Conservation (phyloP, 1,140 invertebrate genomes). For the Drosophila sucinea region DNA sequence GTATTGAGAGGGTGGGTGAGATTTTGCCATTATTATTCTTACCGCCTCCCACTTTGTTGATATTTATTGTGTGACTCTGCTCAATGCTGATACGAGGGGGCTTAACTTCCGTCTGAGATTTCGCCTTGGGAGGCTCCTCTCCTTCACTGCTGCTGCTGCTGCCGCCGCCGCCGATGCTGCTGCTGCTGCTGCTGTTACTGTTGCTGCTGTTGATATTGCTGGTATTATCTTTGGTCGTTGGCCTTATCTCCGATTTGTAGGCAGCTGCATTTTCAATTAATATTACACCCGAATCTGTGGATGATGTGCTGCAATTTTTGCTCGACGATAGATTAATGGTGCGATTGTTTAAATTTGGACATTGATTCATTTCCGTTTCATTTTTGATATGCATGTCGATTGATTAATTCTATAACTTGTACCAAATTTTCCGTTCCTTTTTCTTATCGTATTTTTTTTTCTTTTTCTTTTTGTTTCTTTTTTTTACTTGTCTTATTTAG, state of each 20-base stretch:
- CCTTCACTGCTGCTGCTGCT: constrained; percentile 6
- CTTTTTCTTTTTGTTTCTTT: background rate
- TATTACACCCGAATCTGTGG: constrained; percentile 77
- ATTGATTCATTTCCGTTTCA: constrained; percentile 63
- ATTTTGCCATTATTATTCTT: background rate
- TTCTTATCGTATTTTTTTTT: background rate
- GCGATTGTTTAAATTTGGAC: constrained; percentile 38
- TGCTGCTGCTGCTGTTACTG: constrained; percentile 9
- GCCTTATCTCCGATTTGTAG: constrained; percentile 33
- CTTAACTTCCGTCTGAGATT: constrained; percentile 25
- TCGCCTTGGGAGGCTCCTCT: constrained; percentile 8
- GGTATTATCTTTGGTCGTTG: constrained; percentile 48
- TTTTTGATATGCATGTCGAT: constrained; percentile 62
- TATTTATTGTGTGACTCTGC: constrained; percentile 60
- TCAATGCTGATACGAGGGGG: constrained; percentile 64
- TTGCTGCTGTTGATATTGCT: constrained; percentile 1
- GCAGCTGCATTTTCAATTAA: constrained; percentile 62
- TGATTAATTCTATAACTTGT: constrained; percentile 15
- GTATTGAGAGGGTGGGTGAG: constrained; percentile 70
- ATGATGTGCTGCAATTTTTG: constrained; percentile 76
- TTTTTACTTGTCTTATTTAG: constrained; percentile 26
- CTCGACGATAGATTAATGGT: constrained; percentile 45
- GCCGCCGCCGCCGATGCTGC: background rate
- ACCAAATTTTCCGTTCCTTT: constrained; percentile 4
- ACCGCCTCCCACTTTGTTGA: constrained; percentile 27